phyloP scores from a whole-genome alignment of 35 echinoderm and acorn worm species.

The Chiridota heheva region DNA sequence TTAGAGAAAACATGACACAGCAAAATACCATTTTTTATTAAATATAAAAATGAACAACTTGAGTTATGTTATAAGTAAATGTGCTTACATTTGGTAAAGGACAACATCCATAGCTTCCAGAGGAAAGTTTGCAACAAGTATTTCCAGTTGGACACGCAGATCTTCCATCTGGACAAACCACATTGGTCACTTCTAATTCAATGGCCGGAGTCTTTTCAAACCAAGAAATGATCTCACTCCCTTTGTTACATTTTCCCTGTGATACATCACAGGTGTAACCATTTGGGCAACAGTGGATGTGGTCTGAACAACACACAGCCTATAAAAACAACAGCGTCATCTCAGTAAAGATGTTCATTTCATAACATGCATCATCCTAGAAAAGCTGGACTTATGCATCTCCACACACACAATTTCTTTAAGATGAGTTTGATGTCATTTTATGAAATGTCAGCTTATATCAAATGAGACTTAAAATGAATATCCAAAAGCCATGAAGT shows the following conservation, averaged over 20 bases:
- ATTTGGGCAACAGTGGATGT: slow-evolving; percentile 64
- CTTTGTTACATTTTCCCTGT: slow-evolving; percentile 24
- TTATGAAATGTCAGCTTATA: slow-evolving; percentile 16
- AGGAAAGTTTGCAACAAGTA: slow-evolving; percentile 39
- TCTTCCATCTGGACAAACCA: slow-evolving; percentile 18
- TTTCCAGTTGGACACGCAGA: slow-evolving; percentile 40
- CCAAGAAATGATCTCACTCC: slow-evolving; percentile 8
- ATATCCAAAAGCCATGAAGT: slow-evolving; percentile 36
- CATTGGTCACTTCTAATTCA: background rate
- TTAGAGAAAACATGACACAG: no score
- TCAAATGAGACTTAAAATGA: slow-evolving; percentile 58
- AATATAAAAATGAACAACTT: no score
- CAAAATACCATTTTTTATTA: no score
- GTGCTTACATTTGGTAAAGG: slow-evolving; percentile 3
- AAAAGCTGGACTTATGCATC: background rate
- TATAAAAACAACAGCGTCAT: background rate
- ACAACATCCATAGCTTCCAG: slow-evolving; percentile 38
- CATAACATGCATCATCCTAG: background rate
- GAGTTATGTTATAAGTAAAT: background rate
- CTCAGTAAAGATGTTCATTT: background rate
- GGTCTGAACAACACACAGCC: slow-evolving; percentile 76
- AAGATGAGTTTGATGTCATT: slow-evolving; percentile 20
- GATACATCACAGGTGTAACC: slow-evolving; percentile 57
- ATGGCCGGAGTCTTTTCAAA: slow-evolving; percentile 34
- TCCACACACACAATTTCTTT: background rate